Conservation (phyloP, 2,888 invertebrate genomes). For the Epistrophella euchroma region DNA sequence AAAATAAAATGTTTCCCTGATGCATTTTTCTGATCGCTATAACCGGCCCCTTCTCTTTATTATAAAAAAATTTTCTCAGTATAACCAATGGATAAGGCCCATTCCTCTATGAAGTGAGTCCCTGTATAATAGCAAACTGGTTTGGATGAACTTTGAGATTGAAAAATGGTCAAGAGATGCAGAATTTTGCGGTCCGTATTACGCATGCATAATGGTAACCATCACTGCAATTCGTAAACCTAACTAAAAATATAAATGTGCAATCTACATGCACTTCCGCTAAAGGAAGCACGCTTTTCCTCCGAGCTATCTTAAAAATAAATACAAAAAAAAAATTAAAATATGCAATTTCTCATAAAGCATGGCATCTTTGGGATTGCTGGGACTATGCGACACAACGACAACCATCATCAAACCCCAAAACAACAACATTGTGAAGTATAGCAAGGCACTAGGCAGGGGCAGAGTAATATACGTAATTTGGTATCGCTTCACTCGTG, state of each 20-base stretch:
- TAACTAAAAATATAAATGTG: conserved; percentile 8
- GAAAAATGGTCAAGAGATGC: conserved; percentile 55
- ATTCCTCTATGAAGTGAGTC: background rate
- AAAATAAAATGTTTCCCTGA: no score
- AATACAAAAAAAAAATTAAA: background rate
- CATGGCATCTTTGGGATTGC: background rate
- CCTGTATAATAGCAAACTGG: conserved; percentile 47
- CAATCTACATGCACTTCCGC: conserved; percentile 58
- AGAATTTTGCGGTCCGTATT: conserved; percentile 21
- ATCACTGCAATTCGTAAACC: background rate
- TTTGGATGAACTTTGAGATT: conserved; percentile 66
- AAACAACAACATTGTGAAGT: conserved; percentile 10
- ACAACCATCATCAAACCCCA: conserved; percentile 6
- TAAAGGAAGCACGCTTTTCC: conserved; percentile 63
- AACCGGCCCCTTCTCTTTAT: no score
- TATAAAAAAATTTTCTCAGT: no score
- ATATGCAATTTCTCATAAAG: conserved; percentile 60
- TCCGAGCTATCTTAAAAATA: conserved; percentile 43
- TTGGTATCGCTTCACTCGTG: conserved; percentile 37
- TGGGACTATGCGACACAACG: background rate
- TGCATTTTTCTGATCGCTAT: no score
- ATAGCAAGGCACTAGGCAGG: background rate
- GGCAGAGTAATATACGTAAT: background rate
- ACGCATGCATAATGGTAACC: background rate
- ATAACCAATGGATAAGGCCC: background rate